Percentiles rank a stretch among this genome's conserved stretches.
phyloP scores from a whole-genome alignment of 1,140 invertebrate species.

The Drosophila erecta region DNA sequence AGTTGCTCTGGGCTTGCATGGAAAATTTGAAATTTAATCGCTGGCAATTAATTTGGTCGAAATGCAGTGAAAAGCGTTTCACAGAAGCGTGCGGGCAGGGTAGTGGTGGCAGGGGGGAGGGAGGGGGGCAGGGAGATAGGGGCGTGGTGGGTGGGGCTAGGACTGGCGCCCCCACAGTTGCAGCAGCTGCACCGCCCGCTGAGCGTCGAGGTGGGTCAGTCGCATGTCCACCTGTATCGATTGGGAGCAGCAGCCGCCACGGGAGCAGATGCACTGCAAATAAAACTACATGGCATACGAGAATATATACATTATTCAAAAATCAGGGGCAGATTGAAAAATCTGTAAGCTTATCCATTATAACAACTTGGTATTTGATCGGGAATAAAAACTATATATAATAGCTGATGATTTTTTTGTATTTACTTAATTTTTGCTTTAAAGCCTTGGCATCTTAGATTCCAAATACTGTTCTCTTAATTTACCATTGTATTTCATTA shows the following conservation, averaged over 20 bases:
- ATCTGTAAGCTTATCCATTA: no score
- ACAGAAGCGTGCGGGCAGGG: not conserved
- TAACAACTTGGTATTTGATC: no score
- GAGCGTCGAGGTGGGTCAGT: slow-evolving; percentile 72
- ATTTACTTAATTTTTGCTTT: no score
- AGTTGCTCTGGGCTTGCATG: slow-evolving; percentile 60
- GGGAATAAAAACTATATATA: no score
- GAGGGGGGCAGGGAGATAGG: no score
- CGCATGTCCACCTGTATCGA: slow-evolving; percentile 79
- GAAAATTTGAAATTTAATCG: slow-evolving; percentile 84
- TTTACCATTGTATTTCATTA: no score
- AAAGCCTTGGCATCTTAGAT: not conserved
- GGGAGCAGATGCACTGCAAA: slow-evolving; percentile 14
- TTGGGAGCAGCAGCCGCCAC: slow-evolving; percentile 52
- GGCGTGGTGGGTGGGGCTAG: slow-evolving; percentile 19
- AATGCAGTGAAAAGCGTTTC: slow-evolving; percentile 52
- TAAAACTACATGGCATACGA: not conserved
- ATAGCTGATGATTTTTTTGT: no score
- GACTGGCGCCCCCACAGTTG: slow-evolving; percentile 57
- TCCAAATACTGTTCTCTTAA: not conserved
- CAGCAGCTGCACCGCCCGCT: slow-evolving; percentile 65
- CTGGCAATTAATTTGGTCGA: slow-evolving; percentile 78
- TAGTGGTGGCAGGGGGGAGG: no score
- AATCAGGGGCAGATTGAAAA: no score
- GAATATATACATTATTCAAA: not conserved